These are phyloP conservation scores for Paguma larvata DNA, from an alignment of 2,797 vertebrate genomes.

Conservation along the genomic window DNA sequence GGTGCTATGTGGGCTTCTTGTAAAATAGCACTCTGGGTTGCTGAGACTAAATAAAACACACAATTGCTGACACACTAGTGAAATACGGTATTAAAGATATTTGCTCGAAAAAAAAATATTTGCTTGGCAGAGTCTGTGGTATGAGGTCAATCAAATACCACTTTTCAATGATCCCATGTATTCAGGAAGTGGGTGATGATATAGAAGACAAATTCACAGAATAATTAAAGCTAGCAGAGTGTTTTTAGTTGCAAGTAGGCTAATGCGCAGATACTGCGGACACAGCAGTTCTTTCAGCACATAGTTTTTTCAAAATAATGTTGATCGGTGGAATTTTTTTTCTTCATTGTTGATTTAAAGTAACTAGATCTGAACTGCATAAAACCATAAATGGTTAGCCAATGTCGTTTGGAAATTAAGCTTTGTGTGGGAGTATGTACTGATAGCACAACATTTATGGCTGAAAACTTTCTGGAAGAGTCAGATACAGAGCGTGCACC, in stretches of 20 bases:
- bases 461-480: background rate
- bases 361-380: background rate
- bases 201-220: background rate
- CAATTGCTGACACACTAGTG: background rate
- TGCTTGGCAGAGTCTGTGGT: background rate
- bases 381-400: background rate
- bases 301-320: background rate
- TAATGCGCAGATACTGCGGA: background rate
- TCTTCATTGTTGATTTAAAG: background rate
- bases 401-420: background rate
- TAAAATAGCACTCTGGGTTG: background rate
- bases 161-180: background rate
- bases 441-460: background rate
- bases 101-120: background rate
- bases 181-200: background rate
- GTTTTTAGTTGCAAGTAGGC: background rate
- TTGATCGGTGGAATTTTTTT: background rate
- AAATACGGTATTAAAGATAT: background rate
- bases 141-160: background rate
- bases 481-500: background rate
- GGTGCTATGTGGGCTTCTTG: background rate
- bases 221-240: background rate
- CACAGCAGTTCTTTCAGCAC: background rate
- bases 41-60: constrained; percentile 18
- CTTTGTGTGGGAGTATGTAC: background rate